Base-by-base conservation (phyloP, 1,140 invertebrate genomes). In the Lithobius niger region DNA sequence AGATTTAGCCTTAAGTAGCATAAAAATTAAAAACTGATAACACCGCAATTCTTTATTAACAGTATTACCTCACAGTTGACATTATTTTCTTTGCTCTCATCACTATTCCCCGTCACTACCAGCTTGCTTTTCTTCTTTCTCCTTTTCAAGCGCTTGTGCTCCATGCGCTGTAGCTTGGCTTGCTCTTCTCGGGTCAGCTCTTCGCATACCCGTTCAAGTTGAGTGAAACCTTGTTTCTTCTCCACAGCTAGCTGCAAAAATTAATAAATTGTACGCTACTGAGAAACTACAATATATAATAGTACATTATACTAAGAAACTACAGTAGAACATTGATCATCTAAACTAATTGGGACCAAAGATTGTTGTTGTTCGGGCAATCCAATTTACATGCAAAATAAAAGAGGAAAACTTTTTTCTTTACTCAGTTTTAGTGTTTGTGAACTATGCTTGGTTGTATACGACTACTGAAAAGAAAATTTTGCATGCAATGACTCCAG, bases 61-160 rank as follows among this genome's bases (percentile, higher is more conserved):
- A n/a, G n/a, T 51, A 78, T 73, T 36, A 57, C 63, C 58, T 71
- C 74, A 60, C 66, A 70, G 56, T 70, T 70, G 21, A 28, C 42
- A 18, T 52, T 54, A 47, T 50, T 59, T 55, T 66, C 70, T 64
- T 75, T n/a, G n/a, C n/a, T n/a, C n/a, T n/a, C n/a, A n/a, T n/a
- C n/a, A n/a, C n/a, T n/a, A n/a, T n/a, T n/a, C n/a, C n/a, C n/a
- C n/a, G n/a, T n/a, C n/a, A n/a, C n/a, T n/a, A n/a, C n/a, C n/a
- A n/a, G n/a, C n/a, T n/a, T n/a, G n/a, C n/a, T 82, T 70, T 86
- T 90, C 78, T 86, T 88, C 69, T 87, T 86, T 68, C 83, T 83
- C 61, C 84, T 74, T 65, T 82, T 89, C 24, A 90, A 78, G 68
- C 89, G 83, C 67, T 91, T 88, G 62, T 86, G 82, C 72, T 92